Evolutionary conservation across 2,888 invertebrate genomes (phyloP).

Genomic region (Microctonus aethiopoides): DNA sequence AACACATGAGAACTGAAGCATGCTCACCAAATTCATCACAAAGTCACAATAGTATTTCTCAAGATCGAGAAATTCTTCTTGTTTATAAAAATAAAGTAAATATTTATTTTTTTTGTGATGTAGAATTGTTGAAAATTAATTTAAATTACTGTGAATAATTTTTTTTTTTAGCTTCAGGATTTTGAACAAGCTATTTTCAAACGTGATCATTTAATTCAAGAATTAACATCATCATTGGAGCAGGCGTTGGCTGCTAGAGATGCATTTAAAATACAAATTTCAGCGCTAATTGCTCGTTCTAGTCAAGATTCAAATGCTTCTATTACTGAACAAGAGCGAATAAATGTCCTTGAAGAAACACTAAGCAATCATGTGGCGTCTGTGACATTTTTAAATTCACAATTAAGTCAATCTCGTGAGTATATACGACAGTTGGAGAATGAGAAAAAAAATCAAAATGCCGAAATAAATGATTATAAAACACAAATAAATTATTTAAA

Average conservation of each 20-base stretch:
- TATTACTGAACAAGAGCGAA: constrained; percentile 33
- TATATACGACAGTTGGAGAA: constrained; percentile 67
- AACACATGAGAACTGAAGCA: constrained; percentile 67
- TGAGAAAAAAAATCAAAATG: constrained; percentile 71
- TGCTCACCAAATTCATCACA: constrained; percentile 69
- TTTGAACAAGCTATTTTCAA: constrained; percentile 77
- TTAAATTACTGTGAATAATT: not conserved
- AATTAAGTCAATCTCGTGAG: constrained; percentile 49
- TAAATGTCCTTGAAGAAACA: constrained; percentile 56
- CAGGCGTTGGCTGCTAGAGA: constrained; percentile 74
- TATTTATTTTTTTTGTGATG: constrained; percentile 16
- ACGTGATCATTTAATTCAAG: constrained; percentile 78
- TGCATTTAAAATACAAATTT: constrained; percentile 71
- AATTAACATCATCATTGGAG: constrained; percentile 78
- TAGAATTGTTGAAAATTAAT: not conserved
- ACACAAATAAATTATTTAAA: constrained; percentile 55
- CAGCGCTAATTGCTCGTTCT: constrained; percentile 70
- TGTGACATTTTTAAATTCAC: constrained; percentile 47
- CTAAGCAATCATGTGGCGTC: constrained; percentile 47
- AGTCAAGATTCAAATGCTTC: not conserved
- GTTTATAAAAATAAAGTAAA: constrained; percentile 77
- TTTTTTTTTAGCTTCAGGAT: constrained; percentile 73
- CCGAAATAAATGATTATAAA: constrained; percentile 62
- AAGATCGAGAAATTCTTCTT: constrained; percentile 79
- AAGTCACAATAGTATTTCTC: constrained; percentile 74